Percentiles rank a stretch among this genome's conserved stretches.
Evolutionary conservation across 2,888 invertebrate species (phyloP).

Genomic region (Pyrrhia umbra): DNA sequence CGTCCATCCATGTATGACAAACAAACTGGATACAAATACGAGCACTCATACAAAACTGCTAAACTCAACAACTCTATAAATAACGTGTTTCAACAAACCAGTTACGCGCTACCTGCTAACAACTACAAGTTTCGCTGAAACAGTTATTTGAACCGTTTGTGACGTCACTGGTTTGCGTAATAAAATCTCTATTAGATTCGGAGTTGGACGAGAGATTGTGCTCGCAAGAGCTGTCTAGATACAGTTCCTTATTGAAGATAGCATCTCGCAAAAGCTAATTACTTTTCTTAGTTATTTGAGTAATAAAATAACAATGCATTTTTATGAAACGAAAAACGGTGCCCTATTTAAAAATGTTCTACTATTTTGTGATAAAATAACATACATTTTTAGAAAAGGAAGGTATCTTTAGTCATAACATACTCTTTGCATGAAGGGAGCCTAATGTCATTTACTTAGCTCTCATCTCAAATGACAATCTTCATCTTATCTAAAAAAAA

Average conservation of each 20-base stretch:
- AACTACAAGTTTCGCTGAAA: constrained; percentile 22
- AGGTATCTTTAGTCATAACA: neutral
- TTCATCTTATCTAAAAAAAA: neutral
- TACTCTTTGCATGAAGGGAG: neutral
- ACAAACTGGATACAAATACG: neutral
- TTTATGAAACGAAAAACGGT: neutral
- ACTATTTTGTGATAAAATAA: too few relatives aligned
- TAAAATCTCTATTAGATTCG: constrained; percentile 38
- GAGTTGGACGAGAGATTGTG: constrained; percentile 9
- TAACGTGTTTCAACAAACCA: neutral
- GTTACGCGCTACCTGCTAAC: constrained; percentile 1
- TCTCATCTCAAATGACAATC: neutral
- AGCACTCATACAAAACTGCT: neutral
- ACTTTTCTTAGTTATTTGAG: neutral
- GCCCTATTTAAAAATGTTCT: neutral
- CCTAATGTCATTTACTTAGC: neutral
- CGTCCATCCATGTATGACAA: neutral
- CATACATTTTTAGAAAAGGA: too few relatives aligned
- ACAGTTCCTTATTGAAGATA: neutral
- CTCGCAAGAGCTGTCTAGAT: constrained; percentile 2
- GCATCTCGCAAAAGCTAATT: constrained; percentile 5
- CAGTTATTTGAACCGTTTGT: constrained; percentile 35
- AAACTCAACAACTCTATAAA: neutral
- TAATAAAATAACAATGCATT: neutral
- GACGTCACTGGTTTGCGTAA: constrained; percentile 29